A percentile compares a stretch with the other conserved stretches of the same genome.
phyloP scores from a whole-genome alignment of 2,888 invertebrate genomes.

The Rhyacophila evoluta region DNA sequence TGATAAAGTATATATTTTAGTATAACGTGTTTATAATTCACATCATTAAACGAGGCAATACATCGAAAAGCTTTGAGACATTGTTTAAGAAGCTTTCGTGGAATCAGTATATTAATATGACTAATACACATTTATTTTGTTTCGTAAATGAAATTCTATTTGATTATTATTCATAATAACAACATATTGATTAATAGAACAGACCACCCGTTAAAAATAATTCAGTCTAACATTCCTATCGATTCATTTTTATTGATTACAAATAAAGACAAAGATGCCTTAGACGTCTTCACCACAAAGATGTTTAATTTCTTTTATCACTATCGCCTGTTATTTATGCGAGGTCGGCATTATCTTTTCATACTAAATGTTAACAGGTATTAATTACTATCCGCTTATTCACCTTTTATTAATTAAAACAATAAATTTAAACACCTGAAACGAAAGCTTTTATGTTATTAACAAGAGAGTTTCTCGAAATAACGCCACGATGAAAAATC shows the following conservation, averaged over 20 bases:
- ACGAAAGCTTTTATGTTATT: neutral
- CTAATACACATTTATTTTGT: no score
- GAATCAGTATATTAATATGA: no score
- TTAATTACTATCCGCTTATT: conserved; percentile 19
- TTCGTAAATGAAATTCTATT: no score
- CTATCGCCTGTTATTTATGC: neutral
- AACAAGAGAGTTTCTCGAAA: conserved; percentile 19
- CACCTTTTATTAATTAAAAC: conserved; percentile 17
- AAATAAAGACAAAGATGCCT: neutral
- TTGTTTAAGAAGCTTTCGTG: no score
- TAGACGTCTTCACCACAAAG: neutral
- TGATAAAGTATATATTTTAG: no score
- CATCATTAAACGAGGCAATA: no score
- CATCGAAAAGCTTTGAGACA: no score
- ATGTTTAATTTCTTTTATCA: conserved; percentile 17
- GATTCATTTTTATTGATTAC: neutral
- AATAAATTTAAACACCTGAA: conserved; percentile 19
- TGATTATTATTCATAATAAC: no score
- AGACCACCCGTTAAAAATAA: neutral
- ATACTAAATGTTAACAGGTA: neutral
- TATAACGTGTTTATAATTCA: no score
- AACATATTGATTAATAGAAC: neutral
- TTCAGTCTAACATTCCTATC: neutral
- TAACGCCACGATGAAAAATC: neutral
- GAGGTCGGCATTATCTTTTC: neutral